Evolutionary conservation across 2,797 vertebrate species (phyloP).

Genomic region (Epinephelus malabaricus): DNA sequence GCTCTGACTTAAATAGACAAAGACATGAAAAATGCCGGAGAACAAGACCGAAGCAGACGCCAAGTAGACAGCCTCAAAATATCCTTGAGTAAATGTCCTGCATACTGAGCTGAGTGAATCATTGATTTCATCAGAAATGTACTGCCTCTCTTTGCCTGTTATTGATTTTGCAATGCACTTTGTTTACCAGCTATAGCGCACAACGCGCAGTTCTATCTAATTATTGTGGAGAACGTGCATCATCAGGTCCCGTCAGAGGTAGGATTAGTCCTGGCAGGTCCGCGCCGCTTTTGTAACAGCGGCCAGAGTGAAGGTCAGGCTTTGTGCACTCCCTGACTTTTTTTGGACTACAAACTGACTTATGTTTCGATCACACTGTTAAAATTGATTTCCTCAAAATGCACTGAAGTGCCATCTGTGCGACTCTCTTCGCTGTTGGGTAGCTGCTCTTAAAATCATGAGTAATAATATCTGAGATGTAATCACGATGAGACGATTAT

Average conservation of each 20-base stretch:
- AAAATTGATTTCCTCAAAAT: constrained; percentile 83
- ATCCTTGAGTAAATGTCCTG: constrained; percentile 48
- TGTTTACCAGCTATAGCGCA: constrained; percentile 56
- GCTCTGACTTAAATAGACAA: constrained; percentile 27
- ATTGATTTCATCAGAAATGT: constrained; percentile 59
- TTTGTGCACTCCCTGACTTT: constrained; percentile 66
- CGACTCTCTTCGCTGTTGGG: constrained; percentile 40
- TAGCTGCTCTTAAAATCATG: constrained; percentile 59
- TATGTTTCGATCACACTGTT: constrained; percentile 75
- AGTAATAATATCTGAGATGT: constrained; percentile 73
- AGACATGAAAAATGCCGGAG: constrained; percentile 29
- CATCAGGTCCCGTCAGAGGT: constrained; percentile 55
- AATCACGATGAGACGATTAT: constrained; percentile 69
- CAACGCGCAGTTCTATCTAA: constrained; percentile 66
- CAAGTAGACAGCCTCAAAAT: constrained; percentile 45
- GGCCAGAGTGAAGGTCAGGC: constrained; percentile 73
- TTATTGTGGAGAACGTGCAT: constrained; percentile 65
- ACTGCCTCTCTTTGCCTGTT: constrained; percentile 49
- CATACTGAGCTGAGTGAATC: constrained; percentile 45
- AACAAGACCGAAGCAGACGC: constrained; percentile 27
- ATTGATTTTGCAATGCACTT: constrained; percentile 76
- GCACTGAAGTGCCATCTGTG: constrained; percentile 48
- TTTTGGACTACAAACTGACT: constrained; percentile 72
- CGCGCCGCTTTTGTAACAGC: constrained; percentile 60
- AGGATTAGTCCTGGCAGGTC: constrained; percentile 68